A percentile compares a stretch with the other conserved stretches of the same genome.
These are phyloP conservation scores for Halyomorpha halys DNA, from an alignment of 1,140 invertebrate genomes.

Conservation along the genomic window DNA sequence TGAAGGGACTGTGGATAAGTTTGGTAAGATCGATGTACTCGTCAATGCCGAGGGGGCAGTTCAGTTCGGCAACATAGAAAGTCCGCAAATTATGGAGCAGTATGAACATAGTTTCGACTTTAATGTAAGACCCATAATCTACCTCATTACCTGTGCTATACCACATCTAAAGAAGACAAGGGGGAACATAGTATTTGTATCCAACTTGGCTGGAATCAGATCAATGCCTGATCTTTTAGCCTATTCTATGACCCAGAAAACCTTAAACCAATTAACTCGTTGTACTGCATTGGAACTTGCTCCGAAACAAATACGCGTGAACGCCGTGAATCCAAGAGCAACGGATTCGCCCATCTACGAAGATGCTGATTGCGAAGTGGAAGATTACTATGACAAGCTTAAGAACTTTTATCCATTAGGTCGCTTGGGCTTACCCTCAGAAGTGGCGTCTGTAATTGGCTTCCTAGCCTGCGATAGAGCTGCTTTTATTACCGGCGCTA, in stretches of 20 bases:
- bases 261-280: conserved; percentile 53
- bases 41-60: conserved; percentile 82
- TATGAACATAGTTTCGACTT: conserved; percentile 43
- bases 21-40: conserved; percentile 61
- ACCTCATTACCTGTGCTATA: conserved; percentile 42
- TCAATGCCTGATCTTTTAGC: conserved; percentile 58
- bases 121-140: conserved; percentile 43
- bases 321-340: conserved; percentile 45
- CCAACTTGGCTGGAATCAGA: conserved; percentile 59
- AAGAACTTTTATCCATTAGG: conserved; percentile 42
- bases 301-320: conserved; percentile 36
- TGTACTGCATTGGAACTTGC: conserved; percentile 44
- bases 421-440: conserved; percentile 36
- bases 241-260: conserved; percentile 51
- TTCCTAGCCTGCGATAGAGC: conserved; percentile 38
- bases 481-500: conserved; percentile 38
- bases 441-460: conserved; percentile 39
- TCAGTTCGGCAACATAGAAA: conserved; percentile 66
- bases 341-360: conserved; percentile 51
- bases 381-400: conserved; percentile 40
- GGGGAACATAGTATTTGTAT: conserved; percentile 47
- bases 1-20: conserved; percentile 54
- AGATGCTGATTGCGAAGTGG: conserved; percentile 46
- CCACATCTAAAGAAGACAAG: conserved; percentile 41
- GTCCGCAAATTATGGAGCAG: conserved; percentile 38